Base-by-base conservation (phyloP, 2,888 invertebrate genomes). In the Tromatobia lineatoria region DNA sequence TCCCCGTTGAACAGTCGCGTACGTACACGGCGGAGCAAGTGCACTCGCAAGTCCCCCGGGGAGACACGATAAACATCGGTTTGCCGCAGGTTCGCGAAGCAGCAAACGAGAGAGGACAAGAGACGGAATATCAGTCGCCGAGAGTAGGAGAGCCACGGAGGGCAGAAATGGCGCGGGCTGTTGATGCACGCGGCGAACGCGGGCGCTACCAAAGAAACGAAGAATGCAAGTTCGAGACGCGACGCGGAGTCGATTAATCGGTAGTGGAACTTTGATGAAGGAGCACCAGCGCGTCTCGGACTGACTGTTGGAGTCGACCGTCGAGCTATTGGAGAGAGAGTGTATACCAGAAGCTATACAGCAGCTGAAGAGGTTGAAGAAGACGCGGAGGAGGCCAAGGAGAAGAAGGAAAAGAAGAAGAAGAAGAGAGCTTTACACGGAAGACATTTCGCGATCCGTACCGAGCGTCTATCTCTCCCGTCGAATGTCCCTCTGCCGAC, bases 221-320 rank as follows among this genome's bases (percentile, higher is more conserved):
- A 87, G 87, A 87, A 87, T 87, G 80, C 82, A 84, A 80, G 82
- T 84, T 83, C 80, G 85, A 83, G 85, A 85, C 82, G 85, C 82
- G 80, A 84, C 85, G 85, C 85, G 80, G 80, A 83, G 85, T 85
- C 85, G 87, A 87, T 87, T 87, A 87, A 87, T 87, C 87, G 83
- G 85, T 87, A 87, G 83, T 87, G 87, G 85, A 87, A 87, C 87
- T 87, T 87, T 87, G 87, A 87, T 85, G 87, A 87, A 85, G 85
- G 82, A 77, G 82, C 84, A 78, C 78, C 77, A 59, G 64, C 69
- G 59, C 59, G 57, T 75, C 69, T 54, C n/a, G 54, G 42, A 38
- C 70, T 71, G 50, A 52, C 59, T 74, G 47, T 77, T 81, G 64
- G 78, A 70, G 69, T 82, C 64, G 38, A 38, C 42, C 54, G 18